phyloP scores from a whole-genome alignment of 1,140 invertebrate genomes.

The Druon quercuslanigerum region DNA sequence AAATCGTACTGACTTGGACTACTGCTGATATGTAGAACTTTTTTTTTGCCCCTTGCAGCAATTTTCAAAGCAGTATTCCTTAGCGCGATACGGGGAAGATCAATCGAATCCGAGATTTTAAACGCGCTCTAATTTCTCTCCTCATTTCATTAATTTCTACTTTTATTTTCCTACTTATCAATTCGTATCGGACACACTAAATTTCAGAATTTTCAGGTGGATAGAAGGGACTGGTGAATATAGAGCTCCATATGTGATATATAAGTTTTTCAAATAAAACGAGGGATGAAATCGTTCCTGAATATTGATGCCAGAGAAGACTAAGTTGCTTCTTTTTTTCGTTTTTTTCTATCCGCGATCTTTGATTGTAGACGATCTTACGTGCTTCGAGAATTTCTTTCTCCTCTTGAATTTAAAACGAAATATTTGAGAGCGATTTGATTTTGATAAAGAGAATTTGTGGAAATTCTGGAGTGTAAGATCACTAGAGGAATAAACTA shows the following conservation, averaged over 20 bases:
- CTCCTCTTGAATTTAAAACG: slow-evolving; percentile 57
- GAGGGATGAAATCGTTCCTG: slow-evolving; percentile 21
- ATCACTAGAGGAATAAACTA: too few relatives aligned
- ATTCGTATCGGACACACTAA: not conserved
- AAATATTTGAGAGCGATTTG: not conserved
- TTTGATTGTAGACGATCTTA: slow-evolving; percentile 3
- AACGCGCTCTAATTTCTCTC: too few relatives aligned
- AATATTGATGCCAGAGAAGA: not conserved
- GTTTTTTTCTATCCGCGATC: slow-evolving; percentile 29
- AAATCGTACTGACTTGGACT: slow-evolving; percentile 52
- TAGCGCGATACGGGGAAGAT: too few relatives aligned
- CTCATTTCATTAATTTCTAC: too few relatives aligned
- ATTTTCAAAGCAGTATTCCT: slow-evolving; percentile 10
- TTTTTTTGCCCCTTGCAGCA: slow-evolving; percentile 31
- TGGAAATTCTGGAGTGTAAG: too few relatives aligned
- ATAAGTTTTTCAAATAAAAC: slow-evolving; percentile 44
- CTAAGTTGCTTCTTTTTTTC: not conserved
- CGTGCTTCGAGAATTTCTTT: slow-evolving; percentile 52
- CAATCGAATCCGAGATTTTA: too few relatives aligned
- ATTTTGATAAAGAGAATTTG: too few relatives aligned
- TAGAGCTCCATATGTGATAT: slow-evolving; percentile 50
- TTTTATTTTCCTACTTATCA: too few relatives aligned
- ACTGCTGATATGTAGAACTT: slow-evolving; percentile 41
- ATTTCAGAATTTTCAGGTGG: slow-evolving; percentile 34
- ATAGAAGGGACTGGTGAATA: slow-evolving; percentile 44